These are phyloP conservation scores for Tenrec ecaudatus DNA, from an alignment of 2,113 vertebrate genomes.

Conservation along the genomic window DNA sequence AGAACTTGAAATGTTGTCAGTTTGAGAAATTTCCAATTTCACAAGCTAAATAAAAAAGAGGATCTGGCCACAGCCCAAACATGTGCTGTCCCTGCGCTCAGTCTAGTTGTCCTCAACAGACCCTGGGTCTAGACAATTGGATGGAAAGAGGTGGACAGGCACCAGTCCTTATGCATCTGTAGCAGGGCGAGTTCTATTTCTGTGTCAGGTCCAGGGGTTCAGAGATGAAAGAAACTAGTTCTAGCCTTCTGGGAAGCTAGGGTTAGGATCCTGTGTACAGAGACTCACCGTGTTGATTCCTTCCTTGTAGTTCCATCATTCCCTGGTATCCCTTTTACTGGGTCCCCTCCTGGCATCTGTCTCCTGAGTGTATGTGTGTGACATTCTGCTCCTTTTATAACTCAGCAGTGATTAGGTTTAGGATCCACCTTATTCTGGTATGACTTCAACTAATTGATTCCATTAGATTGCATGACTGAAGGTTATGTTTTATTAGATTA, in stretches of 20 bases:
- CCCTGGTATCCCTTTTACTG: not conserved
- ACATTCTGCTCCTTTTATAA: not conserved
- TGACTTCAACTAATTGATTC: not conserved
- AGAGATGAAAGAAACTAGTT: not conserved
- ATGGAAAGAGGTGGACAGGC: not conserved
- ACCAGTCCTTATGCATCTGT: not conserved
- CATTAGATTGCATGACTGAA: not conserved
- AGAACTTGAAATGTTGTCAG: not conserved
- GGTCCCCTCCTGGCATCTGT: not conserved
- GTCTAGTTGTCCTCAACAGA: no score
- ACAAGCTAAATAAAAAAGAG: not conserved
- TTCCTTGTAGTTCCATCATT: not conserved
- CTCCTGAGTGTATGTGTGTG: not conserved
- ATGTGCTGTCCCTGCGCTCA: not conserved
- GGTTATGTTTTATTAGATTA: not conserved
- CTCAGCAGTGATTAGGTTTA: not conserved
- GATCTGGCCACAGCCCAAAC: not conserved
- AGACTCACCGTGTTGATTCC: not conserved
- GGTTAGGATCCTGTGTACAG: not conserved
- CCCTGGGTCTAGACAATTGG: not conserved
- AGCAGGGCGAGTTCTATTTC: not conserved
- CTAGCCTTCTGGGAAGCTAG: not conserved
- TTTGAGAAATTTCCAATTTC: constrained; percentile 12
- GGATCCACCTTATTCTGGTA: not conserved
- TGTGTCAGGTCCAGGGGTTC: not conserved